Evolutionary conservation across 1,140 invertebrate genomes (phyloP).

Genomic region (Heliconius himera): DNA sequence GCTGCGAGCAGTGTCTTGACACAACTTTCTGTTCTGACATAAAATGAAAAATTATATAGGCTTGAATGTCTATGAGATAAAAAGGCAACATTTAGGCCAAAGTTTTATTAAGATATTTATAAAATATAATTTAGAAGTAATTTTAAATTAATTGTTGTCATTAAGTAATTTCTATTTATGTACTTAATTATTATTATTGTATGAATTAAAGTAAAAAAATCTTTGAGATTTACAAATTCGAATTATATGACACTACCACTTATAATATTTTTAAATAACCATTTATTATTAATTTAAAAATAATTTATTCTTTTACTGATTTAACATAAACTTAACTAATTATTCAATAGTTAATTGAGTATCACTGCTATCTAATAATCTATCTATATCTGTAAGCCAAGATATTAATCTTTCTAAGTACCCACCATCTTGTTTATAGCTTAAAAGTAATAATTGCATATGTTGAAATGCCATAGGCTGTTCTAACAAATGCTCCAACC

Average conservation of each 20-base stretch:
- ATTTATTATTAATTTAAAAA: background rate
- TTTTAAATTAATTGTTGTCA: no score
- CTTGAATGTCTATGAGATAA: no score
- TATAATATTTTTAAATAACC: background rate
- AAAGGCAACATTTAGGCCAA: no score
- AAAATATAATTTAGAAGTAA: no score
- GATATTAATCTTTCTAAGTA: slow-evolving; percentile 79
- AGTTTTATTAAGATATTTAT: no score
- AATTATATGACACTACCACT: background rate
- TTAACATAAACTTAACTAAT: slow-evolving; percentile 11
- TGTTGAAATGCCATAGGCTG: slow-evolving; percentile 70
- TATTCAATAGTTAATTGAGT: slow-evolving; percentile 65
- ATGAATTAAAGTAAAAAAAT: background rate
- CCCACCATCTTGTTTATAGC: slow-evolving; percentile 79
- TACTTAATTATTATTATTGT: background rate
- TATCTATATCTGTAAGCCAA: slow-evolving; percentile 80
- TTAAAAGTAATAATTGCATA: slow-evolving; percentile 77
- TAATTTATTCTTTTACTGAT: background rate
- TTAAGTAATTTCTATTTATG: background rate
- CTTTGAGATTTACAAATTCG: background rate
- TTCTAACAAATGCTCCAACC: slow-evolving; percentile 62
- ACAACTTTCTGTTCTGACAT: no score
- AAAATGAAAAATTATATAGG: no score
- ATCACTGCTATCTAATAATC: slow-evolving; percentile 69
- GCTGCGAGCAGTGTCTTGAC: no score